Evolutionary conservation across 2,888 invertebrate species (phyloP).

Genomic region (Willowsia nigromaculata): DNA sequence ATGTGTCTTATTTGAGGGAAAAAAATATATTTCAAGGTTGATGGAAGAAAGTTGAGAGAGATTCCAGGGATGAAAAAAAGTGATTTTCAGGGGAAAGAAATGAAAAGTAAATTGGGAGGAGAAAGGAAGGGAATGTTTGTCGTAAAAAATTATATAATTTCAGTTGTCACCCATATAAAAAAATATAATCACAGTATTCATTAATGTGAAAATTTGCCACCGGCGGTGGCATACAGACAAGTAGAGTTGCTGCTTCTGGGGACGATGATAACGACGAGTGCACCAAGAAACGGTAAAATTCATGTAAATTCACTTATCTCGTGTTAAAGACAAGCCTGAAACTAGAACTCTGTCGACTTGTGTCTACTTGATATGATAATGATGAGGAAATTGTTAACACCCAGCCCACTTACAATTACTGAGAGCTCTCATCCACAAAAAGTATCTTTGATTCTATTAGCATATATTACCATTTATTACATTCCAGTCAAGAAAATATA

Average conservation of each 20-base stretch:
- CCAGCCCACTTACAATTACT: slow-evolving; percentile 46
- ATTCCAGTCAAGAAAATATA: too few species aligned
- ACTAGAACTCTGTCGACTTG: not conserved
- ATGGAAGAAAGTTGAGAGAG: not conserved
- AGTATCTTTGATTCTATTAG: slow-evolving; percentile 56
- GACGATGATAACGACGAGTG: not conserved
- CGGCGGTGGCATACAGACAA: not conserved
- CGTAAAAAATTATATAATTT: not conserved
- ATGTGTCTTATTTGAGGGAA: not conserved
- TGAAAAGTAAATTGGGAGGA: not conserved
- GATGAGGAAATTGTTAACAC: slow-evolving; percentile 19
- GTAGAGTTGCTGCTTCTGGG: not conserved
- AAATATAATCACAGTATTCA: not conserved
- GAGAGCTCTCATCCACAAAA: slow-evolving; percentile 46
- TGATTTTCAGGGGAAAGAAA: not conserved
- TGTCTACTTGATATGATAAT: not conserved
- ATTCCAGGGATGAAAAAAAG: not conserved
- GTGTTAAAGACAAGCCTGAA: not conserved
- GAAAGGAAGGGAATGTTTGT: not conserved
- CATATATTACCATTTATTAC: slow-evolving; percentile 52
- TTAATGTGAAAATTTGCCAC: not conserved
- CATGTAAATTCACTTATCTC: slow-evolving; percentile 9
- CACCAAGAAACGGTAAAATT: slow-evolving; percentile 19
- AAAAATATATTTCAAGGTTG: not conserved
- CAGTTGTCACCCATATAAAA: not conserved